Percentiles rank a stretch among this genome's conserved stretches.
These are phyloP conservation scores for Phlogophora meticulosa DNA, from an alignment of 2,888 invertebrate genomes.

Conservation along the genomic window DNA sequence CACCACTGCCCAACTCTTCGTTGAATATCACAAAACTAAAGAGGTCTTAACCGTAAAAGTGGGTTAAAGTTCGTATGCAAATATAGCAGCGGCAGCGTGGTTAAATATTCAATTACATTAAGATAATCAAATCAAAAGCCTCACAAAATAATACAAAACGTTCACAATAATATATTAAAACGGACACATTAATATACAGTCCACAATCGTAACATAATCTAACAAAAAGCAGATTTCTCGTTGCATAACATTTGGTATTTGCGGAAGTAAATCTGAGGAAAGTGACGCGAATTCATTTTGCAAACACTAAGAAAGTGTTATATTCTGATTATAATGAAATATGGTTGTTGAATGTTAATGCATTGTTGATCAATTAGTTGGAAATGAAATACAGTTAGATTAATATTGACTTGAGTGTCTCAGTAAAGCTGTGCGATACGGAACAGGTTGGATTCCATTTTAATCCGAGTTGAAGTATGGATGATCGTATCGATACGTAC, in stretches of 20 bases:
- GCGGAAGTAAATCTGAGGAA: constrained; percentile 54
- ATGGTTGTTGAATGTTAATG: constrained; percentile 2
- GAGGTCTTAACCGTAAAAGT: neutral
- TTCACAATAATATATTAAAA: constrained; percentile 33
- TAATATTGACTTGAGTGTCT: neutral
- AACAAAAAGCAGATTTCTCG: constrained; percentile 54
- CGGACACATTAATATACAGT: constrained; percentile 52
- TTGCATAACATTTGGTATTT: constrained; percentile 52
- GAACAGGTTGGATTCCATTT: neutral
- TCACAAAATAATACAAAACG: neutral
- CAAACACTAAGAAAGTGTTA: constrained; percentile 43
- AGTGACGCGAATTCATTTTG: constrained; percentile 57
- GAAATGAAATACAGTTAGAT: neutral
- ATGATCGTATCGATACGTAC: no score
- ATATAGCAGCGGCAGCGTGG: neutral
- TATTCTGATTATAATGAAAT: constrained; percentile 20
- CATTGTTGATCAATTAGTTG: constrained; percentile 6
- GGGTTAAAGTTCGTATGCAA: neutral
- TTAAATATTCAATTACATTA: neutral
- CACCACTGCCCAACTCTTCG: no score
- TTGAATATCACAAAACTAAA: neutral
- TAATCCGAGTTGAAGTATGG: no score
- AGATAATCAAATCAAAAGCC: neutral
- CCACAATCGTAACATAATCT: constrained; percentile 43
- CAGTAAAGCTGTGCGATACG: neutral